A percentile compares a stretch with the other conserved stretches of the same genome.
These are phyloP conservation scores for Rhegmatorhina hoffmannsi DNA, from an alignment of 2,113 vertebrate genomes.

Conservation along the genomic window DNA sequence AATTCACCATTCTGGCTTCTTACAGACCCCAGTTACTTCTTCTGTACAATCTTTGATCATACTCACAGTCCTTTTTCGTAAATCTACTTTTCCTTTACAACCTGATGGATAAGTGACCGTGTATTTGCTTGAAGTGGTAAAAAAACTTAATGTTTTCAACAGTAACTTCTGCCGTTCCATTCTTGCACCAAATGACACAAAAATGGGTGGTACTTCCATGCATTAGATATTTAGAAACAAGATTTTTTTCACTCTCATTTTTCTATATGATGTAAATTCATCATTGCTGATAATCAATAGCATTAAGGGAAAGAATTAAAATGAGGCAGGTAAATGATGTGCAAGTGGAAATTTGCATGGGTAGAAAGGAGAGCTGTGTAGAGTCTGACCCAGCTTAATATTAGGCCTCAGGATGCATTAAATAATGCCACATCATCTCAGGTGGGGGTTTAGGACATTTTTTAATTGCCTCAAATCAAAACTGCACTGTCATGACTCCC, in stretches of 20 bases:
- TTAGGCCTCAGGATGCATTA: neutral
- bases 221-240: neutral
- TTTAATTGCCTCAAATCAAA: neutral
- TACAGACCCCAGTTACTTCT: neutral
- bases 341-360: neutral
- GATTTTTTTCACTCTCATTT: neutral
- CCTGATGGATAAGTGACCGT: neutral
- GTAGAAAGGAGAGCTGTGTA: neutral
- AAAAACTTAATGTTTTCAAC: neutral
- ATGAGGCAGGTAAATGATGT: neutral
- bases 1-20: neutral
- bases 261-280: neutral
- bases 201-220: neutral
- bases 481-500: neutral
- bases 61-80: neutral
- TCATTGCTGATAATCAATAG: neutral
- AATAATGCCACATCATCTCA: neutral
- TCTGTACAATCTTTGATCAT: neutral
- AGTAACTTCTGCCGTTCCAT: neutral
- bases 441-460: neutral
- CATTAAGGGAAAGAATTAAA: neutral
- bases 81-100: neutral
- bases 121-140: neutral
- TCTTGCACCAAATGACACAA: neutral
- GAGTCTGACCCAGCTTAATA: neutral